These are phyloP conservation scores for Notothenia rossii DNA, from an alignment of 2,113 vertebrate genomes.

Conservation along the genomic window DNA sequence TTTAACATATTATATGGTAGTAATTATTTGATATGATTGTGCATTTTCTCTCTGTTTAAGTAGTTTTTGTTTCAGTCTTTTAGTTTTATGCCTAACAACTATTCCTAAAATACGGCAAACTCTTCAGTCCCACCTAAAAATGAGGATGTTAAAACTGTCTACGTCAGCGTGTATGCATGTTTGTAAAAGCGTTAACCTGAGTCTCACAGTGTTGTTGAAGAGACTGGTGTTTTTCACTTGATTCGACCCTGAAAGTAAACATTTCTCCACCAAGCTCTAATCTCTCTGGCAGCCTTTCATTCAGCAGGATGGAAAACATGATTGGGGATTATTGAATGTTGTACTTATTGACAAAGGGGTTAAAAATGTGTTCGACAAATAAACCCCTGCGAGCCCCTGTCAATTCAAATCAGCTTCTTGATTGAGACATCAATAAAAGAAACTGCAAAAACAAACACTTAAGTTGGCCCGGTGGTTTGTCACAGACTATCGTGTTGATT, in stretches of 20 bases:
- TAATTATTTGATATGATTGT: no score
- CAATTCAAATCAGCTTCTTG: slow-evolving; percentile 15
- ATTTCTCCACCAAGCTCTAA: no score
- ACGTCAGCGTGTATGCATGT: no score
- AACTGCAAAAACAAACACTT: background rate
- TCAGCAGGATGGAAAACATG: background rate
- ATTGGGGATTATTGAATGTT: background rate
- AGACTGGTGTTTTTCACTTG: background rate
- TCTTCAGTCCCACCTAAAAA: no score
- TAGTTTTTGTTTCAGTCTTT: no score
- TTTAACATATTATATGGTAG: no score
- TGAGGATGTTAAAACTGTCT: no score
- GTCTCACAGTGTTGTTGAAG: no score
- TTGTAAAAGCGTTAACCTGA: no score
- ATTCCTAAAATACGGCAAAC: no score
- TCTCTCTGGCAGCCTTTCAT: background rate
- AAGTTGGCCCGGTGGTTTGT: background rate
- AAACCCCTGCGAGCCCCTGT: background rate
- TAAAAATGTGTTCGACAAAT: background rate
- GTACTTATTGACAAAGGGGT: background rate
- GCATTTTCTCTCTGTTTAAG: no score
- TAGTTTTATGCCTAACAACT: no score
- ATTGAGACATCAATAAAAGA: background rate
- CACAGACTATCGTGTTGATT: background rate
- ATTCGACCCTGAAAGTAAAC: background rate